These are phyloP conservation scores for Diachasma alloeum DNA, from an alignment of 1,140 invertebrate genomes.

Conservation along the genomic window DNA sequence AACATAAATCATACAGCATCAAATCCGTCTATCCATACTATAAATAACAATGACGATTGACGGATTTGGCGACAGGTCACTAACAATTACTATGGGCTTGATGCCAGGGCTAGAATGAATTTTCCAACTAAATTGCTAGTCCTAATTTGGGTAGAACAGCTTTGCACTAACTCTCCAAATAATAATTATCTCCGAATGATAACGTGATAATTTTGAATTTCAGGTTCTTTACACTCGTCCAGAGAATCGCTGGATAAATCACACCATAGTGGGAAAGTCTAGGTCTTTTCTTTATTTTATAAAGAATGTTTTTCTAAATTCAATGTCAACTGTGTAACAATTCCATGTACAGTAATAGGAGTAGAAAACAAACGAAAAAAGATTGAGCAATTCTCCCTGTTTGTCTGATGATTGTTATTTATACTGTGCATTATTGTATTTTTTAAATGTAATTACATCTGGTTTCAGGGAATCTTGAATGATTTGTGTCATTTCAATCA, in stretches of 20 bases:
- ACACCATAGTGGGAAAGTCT: slow-evolving; percentile 59
- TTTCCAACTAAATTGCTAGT: slow-evolving; percentile 14
- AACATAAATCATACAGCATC: slow-evolving; percentile 43
- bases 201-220: slow-evolving; percentile 25
- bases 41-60: slow-evolving; percentile 42
- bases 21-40: slow-evolving; percentile 32
- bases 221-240: slow-evolving; percentile 64
- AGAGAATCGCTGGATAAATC: slow-evolving; percentile 60
- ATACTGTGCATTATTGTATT: background rate
- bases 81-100: background rate
- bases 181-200: background rate
- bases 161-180: background rate
- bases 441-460: background rate
- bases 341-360: slow-evolving; percentile 32
- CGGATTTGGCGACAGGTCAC: slow-evolving; percentile 39
- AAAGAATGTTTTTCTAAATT: slow-evolving; percentile 15
- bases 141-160: background rate
- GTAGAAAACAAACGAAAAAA: background rate
- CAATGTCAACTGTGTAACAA: slow-evolving; percentile 6
- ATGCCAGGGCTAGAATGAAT: background rate
- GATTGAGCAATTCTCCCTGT: background rate
- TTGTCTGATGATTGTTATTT: background rate
- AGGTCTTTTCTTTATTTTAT: slow-evolving; percentile 44
- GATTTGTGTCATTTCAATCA: slow-evolving; percentile 16
- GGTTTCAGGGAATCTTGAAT: slow-evolving; percentile 10